Evolutionary conservation across 2,797 vertebrate genomes (phyloP).

Genomic region (Sebastes elongatus): DNA sequence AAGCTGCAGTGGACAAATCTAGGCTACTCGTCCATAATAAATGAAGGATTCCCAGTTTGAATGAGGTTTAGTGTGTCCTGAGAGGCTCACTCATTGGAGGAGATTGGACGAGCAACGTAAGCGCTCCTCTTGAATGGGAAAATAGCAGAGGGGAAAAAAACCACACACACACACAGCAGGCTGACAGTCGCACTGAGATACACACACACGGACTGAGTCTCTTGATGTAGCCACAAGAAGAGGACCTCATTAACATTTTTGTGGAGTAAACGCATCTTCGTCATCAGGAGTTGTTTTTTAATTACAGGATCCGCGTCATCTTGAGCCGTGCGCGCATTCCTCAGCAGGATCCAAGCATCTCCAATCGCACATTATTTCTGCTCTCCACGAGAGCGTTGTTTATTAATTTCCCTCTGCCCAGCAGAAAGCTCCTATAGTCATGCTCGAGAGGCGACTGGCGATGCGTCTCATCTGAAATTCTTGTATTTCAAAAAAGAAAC

Average conservation of each 20-base stretch:
- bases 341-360: conserved; percentile 59
- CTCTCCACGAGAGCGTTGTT: background rate
- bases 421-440: conserved; percentile 33
- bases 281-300: conserved; percentile 32
- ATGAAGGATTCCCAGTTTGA: conserved; percentile 41
- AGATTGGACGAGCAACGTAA: conserved; percentile 60
- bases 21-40: conserved; percentile 3
- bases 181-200: conserved; percentile 21
- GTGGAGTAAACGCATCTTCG: conserved; percentile 61
- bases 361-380: background rate
- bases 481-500: background rate
- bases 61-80: conserved; percentile 30
- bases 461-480: conserved; percentile 42
- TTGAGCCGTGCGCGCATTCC: conserved; percentile 65
- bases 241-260: conserved; percentile 45
- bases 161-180: background rate
- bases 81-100: conserved; percentile 68
- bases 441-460: conserved; percentile 31
- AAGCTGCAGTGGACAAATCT: conserved; percentile 16
- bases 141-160: conserved; percentile 20
- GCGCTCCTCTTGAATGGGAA: conserved; percentile 74
- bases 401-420: background rate
- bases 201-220: conserved; percentile 2
- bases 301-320: conserved; percentile 31
- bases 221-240: conserved; percentile 14